phyloP scores from a whole-genome alignment of 64 coral and sea anemone species.

The Astreopora myriophthalma region DNA sequence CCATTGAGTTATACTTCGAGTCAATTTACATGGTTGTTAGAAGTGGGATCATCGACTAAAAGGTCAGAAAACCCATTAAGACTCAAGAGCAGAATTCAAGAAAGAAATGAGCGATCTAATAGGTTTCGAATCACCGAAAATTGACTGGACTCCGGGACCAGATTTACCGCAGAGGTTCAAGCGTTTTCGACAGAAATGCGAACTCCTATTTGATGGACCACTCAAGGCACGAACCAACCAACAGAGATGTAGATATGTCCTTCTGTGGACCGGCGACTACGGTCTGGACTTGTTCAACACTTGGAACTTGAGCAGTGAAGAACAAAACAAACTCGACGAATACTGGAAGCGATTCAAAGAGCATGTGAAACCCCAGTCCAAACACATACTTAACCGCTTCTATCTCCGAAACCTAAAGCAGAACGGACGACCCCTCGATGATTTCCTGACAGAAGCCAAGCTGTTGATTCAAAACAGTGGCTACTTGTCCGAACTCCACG shows the following conservation, averaged over 20 bases:
- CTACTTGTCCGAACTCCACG: conserved; percentile 39
- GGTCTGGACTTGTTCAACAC: conserved; percentile 66
- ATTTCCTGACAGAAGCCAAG: not conserved
- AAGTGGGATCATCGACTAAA: conserved; percentile 55
- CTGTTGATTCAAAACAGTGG: conserved; percentile 35
- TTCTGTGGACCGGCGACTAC: conserved; percentile 53
- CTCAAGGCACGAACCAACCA: conserved; percentile 14
- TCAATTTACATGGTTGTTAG: conserved; percentile 14
- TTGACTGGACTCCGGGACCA: conserved; percentile 60
- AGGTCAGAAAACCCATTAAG: conserved; percentile 44
- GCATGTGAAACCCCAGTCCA: conserved; percentile 68
- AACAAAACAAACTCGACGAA: conserved; percentile 26
- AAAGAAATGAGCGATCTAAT: conserved; percentile 56
- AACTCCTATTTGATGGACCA: conserved; percentile 43
- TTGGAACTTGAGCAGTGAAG: conserved; percentile 26
- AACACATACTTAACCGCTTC: conserved; percentile 50
- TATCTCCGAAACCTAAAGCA: conserved; percentile 73
- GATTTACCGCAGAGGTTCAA: conserved; percentile 29
- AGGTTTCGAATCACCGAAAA: conserved; percentile 59
- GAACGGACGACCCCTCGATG: conserved; percentile 49
- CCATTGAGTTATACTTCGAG: no score
- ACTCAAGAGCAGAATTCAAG: conserved; percentile 35
- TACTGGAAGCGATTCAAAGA: conserved; percentile 71
- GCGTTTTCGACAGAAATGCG: conserved; percentile 50
- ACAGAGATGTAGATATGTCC: conserved; percentile 72